Evolutionary conservation across 53 echinoderm and acorn worm species (phyloP).

Genomic region (Temnopleurus reevesii): DNA sequence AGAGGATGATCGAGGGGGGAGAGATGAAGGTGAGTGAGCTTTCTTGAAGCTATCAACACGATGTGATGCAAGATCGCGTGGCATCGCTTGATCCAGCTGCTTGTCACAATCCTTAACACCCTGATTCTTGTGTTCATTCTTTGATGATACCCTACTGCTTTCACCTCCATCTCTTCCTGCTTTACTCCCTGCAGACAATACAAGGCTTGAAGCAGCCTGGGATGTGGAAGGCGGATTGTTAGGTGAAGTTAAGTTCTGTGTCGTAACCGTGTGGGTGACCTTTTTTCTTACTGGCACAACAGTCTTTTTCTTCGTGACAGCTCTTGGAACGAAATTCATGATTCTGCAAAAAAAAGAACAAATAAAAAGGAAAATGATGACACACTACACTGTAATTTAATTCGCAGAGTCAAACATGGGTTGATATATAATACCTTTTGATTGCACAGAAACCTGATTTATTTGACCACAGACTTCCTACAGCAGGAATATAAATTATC

Average conservation of each 20-base stretch:
- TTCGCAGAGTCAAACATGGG: too few relatives aligned
- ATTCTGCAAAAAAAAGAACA: not conserved
- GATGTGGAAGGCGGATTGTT: not conserved
- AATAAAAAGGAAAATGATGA: too few relatives aligned
- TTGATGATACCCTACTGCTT: not conserved
- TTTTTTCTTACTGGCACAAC: not conserved
- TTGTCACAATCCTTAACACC: not conserved
- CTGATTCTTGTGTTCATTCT: not conserved
- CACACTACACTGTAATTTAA: too few relatives aligned
- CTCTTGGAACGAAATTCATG: constrained; percentile 52
- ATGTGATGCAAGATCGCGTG: not conserved
- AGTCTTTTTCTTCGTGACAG: not conserved
- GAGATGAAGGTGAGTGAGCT: not conserved
- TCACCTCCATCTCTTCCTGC: constrained; percentile 4
- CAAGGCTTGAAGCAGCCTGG: not conserved
- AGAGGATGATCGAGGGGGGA: not conserved
- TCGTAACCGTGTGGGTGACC: not conserved
- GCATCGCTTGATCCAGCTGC: not conserved
- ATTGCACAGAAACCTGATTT: too few relatives aligned
- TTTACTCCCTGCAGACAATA: not conserved
- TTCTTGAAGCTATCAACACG: not conserved
- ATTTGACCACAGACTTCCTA: too few relatives aligned
- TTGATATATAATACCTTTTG: too few relatives aligned
- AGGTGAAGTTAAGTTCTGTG: not conserved
- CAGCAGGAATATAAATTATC: too few relatives aligned